Base-by-base conservation (phyloP, 2,888 invertebrate species). In the Cyclophora punctaria region DNA sequence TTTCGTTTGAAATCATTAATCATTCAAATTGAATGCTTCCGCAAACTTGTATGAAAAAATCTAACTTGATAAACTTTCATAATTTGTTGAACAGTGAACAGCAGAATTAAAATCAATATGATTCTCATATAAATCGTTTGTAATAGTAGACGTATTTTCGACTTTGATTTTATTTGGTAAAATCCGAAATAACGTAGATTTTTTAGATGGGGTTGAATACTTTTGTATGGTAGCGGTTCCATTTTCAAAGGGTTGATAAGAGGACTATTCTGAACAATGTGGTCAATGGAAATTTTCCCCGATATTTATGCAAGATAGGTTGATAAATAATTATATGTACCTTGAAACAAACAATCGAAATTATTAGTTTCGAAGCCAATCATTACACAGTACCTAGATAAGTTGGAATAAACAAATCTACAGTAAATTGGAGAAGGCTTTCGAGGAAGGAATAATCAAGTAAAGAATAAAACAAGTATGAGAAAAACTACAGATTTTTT, bases 31-130 rank as follows among this genome's bases (percentile, higher is more conserved):
- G 42, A 42, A 3, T 7, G 3, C 7, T 42, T 3, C 42, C 20
- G 4, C 7, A 42, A 4, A 7, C 42, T 42, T 37, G 34, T 7
- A 43, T 4, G 1, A 5, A 2, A 48, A 45, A 44, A 49, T 59
- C 56, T 60, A 69, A 80, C 80, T 66, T 76, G 59, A 56, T 71
- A 69, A 51, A 78, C 62, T 55, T 75, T 69, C 3, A 78, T 50
- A 3, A 69, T 66, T 57, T 79, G 75, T 52, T 78, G 78, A 7
- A 63, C 34, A 3, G 68, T 71, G 50, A 71, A 80, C 3, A 78
- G 20, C 7, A 67, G 47, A 44, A 71, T 59, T 7, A 73, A 58
- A 43, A 51, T 51, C n/a, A 76, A 59, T 43, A 68, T 59, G 6
- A 67, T 45, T 6, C 55, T 44, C 68, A 71, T 77, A 48, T 72